Evolutionary conservation across 2,888 invertebrate genomes (phyloP).

Genomic region (Copidosoma aretas): DNA sequence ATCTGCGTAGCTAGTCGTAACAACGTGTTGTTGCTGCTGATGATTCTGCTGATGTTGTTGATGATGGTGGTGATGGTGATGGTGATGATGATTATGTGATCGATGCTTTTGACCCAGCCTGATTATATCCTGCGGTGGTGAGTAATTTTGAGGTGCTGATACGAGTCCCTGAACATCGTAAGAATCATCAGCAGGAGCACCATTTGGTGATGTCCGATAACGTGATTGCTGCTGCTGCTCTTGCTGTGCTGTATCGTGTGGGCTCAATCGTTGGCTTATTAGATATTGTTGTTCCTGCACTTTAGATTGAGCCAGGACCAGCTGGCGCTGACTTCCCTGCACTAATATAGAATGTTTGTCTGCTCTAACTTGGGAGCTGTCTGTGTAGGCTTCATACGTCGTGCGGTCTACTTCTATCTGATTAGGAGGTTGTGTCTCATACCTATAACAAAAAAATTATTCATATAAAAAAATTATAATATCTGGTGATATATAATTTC

Average conservation of each 20-base stretch:
- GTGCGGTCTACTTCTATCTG: slow-evolving; percentile 52
- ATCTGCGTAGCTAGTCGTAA: slow-evolving; percentile 51
- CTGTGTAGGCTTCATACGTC: slow-evolving; percentile 49
- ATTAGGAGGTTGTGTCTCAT: slow-evolving; percentile 54
- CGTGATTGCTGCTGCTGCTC: slow-evolving; percentile 29
- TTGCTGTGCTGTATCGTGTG: slow-evolving; percentile 47
- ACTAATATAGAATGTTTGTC: slow-evolving; percentile 49
- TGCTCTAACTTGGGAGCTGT: slow-evolving; percentile 50
- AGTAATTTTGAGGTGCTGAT: slow-evolving; percentile 53
- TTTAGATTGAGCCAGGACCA: slow-evolving; percentile 11
- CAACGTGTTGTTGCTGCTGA: slow-evolving; percentile 61
- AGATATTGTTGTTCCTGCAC: slow-evolving; percentile 41
- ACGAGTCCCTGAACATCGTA: slow-evolving; percentile 48
- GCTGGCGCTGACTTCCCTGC: slow-evolving; percentile 45
- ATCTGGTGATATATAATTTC: no score
- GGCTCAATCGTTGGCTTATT: slow-evolving; percentile 56
- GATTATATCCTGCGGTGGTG: slow-evolving; percentile 56
- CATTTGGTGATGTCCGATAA: slow-evolving; percentile 47
- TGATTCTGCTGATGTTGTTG: slow-evolving; percentile 48
- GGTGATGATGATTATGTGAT: slow-evolving; percentile 41
- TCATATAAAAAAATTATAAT: no score
- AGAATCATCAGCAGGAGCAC: slow-evolving; percentile 48
- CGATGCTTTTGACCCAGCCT: slow-evolving; percentile 54
- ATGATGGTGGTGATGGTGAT: slow-evolving; percentile 49
- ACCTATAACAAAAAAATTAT: slow-evolving; percentile 50